Evolutionary conservation across 2,113 vertebrate genomes (phyloP).

Genomic region (Silurus meridionalis): DNA sequence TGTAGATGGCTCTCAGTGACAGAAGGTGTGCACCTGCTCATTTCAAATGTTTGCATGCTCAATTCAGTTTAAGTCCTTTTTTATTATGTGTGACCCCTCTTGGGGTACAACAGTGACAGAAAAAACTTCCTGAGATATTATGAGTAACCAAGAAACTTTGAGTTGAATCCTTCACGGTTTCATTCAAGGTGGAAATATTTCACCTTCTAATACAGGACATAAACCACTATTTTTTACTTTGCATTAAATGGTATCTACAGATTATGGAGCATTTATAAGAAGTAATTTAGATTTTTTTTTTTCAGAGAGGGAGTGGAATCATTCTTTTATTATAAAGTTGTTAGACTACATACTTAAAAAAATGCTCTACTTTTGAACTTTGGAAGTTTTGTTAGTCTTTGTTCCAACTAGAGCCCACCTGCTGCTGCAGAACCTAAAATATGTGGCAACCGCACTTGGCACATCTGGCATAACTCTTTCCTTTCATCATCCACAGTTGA

Average conservation of each 20-base stretch:
- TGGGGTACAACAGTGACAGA: too few relatives aligned
- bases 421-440: neutral
- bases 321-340: neutral
- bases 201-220: neutral
- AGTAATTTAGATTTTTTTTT: neutral
- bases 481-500: neutral
- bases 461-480: neutral
- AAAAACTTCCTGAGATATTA: too few relatives aligned
- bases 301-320: neutral
- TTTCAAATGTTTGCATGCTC: neutral
- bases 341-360: too few relatives aligned
- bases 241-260: neutral
- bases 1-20: neutral
- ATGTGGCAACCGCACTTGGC: neutral
- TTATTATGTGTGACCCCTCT: neutral
- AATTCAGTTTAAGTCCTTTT: neutral
- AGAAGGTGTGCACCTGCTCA: neutral
- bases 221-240: neutral
- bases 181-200: neutral
- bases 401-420: neutral
- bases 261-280: neutral
- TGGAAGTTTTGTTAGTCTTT: neutral
- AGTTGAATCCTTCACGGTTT: too few relatives aligned
- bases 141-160: too few relatives aligned
- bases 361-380: neutral